phyloP scores from a whole-genome alignment of 92 coral and sea anemone species.

The Paragorgia papillata region DNA sequence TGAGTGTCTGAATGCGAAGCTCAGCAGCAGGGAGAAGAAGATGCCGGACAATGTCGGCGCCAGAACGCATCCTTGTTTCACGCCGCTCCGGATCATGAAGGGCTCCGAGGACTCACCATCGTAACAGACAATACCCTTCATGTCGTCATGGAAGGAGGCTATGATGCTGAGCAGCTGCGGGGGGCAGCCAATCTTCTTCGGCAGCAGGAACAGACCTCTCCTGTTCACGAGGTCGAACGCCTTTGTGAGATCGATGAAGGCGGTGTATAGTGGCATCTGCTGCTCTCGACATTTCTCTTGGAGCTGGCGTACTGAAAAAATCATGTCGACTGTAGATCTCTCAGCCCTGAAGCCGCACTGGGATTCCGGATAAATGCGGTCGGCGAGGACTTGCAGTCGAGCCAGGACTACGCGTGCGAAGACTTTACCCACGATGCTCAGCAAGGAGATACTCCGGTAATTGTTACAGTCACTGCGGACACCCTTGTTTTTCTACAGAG shows the following conservation, averaged over 20 bases:
- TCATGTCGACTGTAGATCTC: conserved; percentile 44
- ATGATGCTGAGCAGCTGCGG: conserved; percentile 31
- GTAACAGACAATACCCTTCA: conserved; percentile 31
- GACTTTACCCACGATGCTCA: conserved; percentile 56
- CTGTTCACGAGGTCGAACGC: conserved; percentile 59
- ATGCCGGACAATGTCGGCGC: conserved; percentile 62
- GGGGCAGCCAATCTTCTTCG: conserved; percentile 48
- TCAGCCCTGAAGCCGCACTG: conserved; percentile 49
- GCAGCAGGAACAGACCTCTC: conserved; percentile 27
- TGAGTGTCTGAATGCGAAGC: conserved; percentile 7
- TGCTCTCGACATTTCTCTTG: conserved; percentile 56
- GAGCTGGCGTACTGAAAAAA: conserved; percentile 46
- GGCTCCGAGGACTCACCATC: conserved; percentile 33
- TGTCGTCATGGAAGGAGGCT: conserved; percentile 44
- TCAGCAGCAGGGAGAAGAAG: conserved; percentile 44
- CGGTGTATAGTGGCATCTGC: conserved; percentile 29
- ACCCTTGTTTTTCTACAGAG: conserved; percentile 58
- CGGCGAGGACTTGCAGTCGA: conserved; percentile 40
- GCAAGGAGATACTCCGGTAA: conserved; percentile 58
- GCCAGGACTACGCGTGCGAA: conserved; percentile 28
- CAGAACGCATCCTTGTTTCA: conserved; percentile 52
- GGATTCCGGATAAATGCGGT: conserved; percentile 27
- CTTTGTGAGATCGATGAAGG: conserved; percentile 54
- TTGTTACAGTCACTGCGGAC: conserved; percentile 60
- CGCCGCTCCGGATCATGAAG: conserved; percentile 31